Evolutionary conservation across 2,797 vertebrate species (phyloP).

Genomic region (Neopelma chrysocephalum): DNA sequence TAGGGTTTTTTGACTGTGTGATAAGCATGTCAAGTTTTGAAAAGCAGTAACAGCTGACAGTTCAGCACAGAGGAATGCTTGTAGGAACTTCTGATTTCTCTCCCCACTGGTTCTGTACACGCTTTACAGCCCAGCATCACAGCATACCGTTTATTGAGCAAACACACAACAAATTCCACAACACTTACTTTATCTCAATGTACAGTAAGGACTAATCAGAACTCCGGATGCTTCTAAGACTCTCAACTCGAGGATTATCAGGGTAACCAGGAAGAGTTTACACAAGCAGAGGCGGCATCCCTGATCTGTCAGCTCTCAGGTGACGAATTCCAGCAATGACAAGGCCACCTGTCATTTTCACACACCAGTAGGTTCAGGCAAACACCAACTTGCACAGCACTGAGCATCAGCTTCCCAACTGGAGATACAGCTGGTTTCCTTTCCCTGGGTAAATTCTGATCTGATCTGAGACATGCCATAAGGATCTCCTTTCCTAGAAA

Average conservation of each 20-base stretch:
- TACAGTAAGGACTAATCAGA: background rate
- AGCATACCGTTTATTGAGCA: background rate
- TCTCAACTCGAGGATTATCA: background rate
- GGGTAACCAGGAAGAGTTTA: background rate
- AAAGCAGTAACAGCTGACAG: background rate
- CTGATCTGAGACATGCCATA: background rate
- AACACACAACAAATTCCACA: background rate
- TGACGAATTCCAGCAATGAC: background rate
- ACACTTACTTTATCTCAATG: background rate
- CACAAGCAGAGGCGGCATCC: background rate
- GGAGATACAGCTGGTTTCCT: background rate
- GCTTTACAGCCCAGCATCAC: background rate
- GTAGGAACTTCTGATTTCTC: background rate
- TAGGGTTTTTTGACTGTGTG: background rate
- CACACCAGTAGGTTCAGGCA: background rate
- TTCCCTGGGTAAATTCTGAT: background rate
- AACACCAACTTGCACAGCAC: background rate
- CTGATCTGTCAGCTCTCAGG: background rate
- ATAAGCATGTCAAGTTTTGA: background rate
- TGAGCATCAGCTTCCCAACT: background rate
- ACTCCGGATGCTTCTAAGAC: background rate
- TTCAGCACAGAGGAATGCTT: background rate
- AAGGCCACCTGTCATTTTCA: slow-evolving; percentile 3
- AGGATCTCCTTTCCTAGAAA: background rate
- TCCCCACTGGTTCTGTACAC: background rate